phyloP scores from a whole-genome alignment of 2,797 vertebrate genomes.

The Miichthys miiuy region DNA sequence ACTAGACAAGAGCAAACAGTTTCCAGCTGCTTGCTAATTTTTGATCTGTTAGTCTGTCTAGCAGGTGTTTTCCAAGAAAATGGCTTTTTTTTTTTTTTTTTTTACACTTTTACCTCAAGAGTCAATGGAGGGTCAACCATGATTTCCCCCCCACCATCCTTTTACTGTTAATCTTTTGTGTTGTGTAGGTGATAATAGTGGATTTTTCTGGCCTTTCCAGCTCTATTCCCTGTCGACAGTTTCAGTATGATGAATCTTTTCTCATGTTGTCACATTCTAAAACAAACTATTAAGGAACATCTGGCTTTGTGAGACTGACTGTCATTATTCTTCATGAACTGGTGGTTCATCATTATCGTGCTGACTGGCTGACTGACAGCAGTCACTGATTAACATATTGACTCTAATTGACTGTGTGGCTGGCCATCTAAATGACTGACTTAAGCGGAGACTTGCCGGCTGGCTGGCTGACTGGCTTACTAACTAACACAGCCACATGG shows the following conservation, averaged over 20 bases:
- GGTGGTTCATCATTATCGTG: constrained; percentile 58
- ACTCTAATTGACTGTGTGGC: constrained; percentile 73
- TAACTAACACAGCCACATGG: constrained; percentile 61
- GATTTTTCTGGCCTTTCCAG: constrained; percentile 20
- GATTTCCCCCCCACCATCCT: background rate
- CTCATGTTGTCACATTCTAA: constrained; percentile 38
- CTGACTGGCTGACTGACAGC: constrained; percentile 72
- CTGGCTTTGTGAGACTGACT: constrained; percentile 50
- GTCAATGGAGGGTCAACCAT: constrained; percentile 29
- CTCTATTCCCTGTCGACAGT: constrained; percentile 21
- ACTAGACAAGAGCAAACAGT: constrained; percentile 73
- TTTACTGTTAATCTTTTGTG: background rate
- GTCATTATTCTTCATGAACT: constrained; percentile 63
- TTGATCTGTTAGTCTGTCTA: constrained; percentile 60
- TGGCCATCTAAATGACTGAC: constrained; percentile 70
- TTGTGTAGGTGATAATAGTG: background rate
- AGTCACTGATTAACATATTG: constrained; percentile 77
- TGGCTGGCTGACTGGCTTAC: constrained; percentile 65
- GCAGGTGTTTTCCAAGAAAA: constrained; percentile 67
- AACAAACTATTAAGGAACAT: constrained; percentile 46
- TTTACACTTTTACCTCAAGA: constrained; percentile 34
- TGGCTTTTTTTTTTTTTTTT: background rate
- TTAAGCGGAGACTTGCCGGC: constrained; percentile 61
- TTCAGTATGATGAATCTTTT: constrained; percentile 34
- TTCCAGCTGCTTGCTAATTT: constrained; percentile 79